Evolutionary conservation across 2,888 invertebrate genomes (phyloP).

Genomic region (Synanthedon andrenaeformis): DNA sequence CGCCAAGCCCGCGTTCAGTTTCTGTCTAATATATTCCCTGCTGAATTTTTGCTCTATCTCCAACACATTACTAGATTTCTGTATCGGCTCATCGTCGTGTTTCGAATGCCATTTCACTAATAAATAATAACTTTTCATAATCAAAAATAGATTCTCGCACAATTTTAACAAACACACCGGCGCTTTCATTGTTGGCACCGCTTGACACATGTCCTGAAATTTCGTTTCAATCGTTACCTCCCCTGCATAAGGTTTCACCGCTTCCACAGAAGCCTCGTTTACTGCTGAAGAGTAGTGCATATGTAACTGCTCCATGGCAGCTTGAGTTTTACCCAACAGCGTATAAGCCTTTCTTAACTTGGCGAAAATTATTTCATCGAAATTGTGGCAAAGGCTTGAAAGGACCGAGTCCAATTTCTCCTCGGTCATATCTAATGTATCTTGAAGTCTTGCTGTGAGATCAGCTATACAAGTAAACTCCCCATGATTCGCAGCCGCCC

Average conservation of each 20-base stretch:
- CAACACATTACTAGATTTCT: conserved; percentile 38
- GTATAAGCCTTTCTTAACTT: conserved; percentile 90
- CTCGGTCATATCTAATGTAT: conserved; percentile 91
- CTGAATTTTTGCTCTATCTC: conserved; percentile 77
- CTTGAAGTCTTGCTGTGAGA: conserved; percentile 86
- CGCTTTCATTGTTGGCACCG: conserved; percentile 47
- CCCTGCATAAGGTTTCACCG: conserved; percentile 65
- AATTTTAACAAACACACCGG: conserved; percentile 82
- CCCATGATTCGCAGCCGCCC: conserved; percentile 84
- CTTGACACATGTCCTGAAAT: conserved; percentile 85
- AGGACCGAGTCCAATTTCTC: conserved; percentile 90
- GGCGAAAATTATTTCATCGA: conserved; percentile 82
- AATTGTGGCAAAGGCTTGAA: conserved; percentile 79
- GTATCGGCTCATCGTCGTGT: conserved; percentile 41
- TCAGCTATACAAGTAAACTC: conserved; percentile 94
- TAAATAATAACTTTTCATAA: conserved; percentile 83
- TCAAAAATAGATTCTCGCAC: conserved; percentile 87
- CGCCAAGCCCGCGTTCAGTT: conserved; percentile 86
- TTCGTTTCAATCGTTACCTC: conserved; percentile 48
- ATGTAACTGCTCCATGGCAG: conserved; percentile 93
- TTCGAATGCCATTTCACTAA: conserved; percentile 82
- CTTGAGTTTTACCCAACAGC: conserved; percentile 89
- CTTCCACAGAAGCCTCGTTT: conserved; percentile 79
- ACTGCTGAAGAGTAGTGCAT: conserved; percentile 96
- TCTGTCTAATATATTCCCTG: conserved; percentile 85